Base-by-base conservation (phyloP, 2,888 invertebrate genomes). In the Pammene fasciana region DNA sequence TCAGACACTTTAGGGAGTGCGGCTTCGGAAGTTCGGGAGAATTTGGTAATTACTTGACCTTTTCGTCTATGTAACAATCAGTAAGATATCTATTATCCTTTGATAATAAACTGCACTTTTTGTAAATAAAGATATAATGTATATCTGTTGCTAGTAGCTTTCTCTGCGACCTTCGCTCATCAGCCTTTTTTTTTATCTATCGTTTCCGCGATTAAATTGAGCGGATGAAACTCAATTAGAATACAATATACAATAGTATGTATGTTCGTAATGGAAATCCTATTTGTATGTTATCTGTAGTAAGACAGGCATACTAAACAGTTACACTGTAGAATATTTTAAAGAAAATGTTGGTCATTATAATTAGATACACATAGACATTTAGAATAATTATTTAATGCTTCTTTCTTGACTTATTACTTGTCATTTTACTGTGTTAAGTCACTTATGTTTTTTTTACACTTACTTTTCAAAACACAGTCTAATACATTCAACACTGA, bases 11-110 rank as follows among this genome's bases (percentile, higher is more conserved):
- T 91, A 75, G 72, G 79, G 62, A 81, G 75, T 75, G 75, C 86
- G 67, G 85, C 83, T 56, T 80, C 75, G 66, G 87, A 88, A 81
- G 86, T 92, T 75, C 86, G 92, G 34, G 92, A 92, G 71, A 91
- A 92, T 82, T 86, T 92, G 88, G 92, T 92, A 86, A 84, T 72
- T 77, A 73, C 10, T 68, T 75, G 59, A 71, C 67, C 41, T 68
- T 54, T 71, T 48, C 48, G 34, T 41, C 60, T 65, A 65, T 48
- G 14, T 14, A 13, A 16, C 59, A 34, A 54, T 60, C 26, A 56
- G n/a, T 55, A 13, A 56, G 46, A 34, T 60, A 48, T 26, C 3
- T 45, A 11, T 52, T 45, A 52, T 45, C 11, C 38, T 46, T 38
- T 4, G 36, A 52, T 14, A 45, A 45, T 45, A 18, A 45, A 26